phyloP scores from a whole-genome alignment of 2,888 invertebrate genomes.

The Drosophila siamana region DNA sequence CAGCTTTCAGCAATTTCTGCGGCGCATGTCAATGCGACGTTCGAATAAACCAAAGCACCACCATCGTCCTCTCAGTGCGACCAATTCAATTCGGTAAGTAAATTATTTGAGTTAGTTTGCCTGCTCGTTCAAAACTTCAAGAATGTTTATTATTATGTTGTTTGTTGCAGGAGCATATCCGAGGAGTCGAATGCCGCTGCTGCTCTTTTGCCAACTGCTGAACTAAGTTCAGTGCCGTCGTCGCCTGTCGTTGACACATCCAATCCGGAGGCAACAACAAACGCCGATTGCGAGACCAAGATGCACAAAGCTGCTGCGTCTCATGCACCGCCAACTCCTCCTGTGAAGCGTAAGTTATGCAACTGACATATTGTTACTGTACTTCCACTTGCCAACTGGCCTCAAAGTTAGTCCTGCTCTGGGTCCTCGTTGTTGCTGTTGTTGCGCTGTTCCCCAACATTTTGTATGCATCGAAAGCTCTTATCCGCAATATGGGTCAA shows the following conservation, averaged over 20 bases:
- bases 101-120: conserved; percentile 8
- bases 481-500: conserved; percentile 53
- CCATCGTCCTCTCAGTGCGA: conserved; percentile 78
- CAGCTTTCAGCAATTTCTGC: conserved; percentile 84
- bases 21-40: conserved; percentile 84
- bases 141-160: too few species aligned
- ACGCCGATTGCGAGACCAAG: conserved; percentile 55
- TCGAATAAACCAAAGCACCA: conserved; percentile 80
- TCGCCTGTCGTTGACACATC: conserved; percentile 50
- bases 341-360: conserved; percentile 69
- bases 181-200: conserved; percentile 73
- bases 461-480: conserved; percentile 60
- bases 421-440: not conserved
- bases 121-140: not conserved
- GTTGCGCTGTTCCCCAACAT: conserved; percentile 22
- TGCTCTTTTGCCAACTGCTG: conserved; percentile 65
- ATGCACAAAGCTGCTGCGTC: conserved; percentile 9
- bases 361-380: conserved; percentile 56
- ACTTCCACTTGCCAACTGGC: conserved; percentile 42
- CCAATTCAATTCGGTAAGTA: conserved; percentile 85
- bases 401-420: conserved; percentile 36
- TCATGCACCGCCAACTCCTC: conserved; percentile 10
- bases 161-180: conserved; percentile 74
- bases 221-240: conserved; percentile 63
- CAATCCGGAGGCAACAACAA: conserved; percentile 51